Evolutionary conservation across 2,888 invertebrate genomes (phyloP), one percentile per base, ranked within the genome.

Genomic region (Perizoma flavofasciatum): DNA sequence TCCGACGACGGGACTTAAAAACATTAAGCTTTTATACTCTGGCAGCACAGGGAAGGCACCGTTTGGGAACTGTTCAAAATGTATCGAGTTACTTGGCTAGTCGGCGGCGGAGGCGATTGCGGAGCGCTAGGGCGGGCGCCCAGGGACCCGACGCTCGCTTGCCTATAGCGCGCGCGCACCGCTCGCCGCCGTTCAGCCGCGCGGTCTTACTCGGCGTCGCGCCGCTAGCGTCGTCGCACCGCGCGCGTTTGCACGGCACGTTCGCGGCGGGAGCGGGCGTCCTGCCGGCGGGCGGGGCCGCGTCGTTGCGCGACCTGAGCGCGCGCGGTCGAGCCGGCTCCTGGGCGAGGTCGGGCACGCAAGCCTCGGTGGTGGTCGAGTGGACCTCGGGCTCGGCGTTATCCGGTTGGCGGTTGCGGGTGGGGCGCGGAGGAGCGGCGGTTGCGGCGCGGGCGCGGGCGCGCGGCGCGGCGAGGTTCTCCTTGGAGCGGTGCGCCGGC

Each of bases 401-500:
- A 33, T 44, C 49, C 37, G 48, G 6, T 66, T 71, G 73, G 64
- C 67, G 69, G 61, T 70, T 66, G 65, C 63, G 67, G 64, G 65
- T 74, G 64, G 66, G 74, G 67, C 41, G 70, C 81, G 81, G 71
- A 79, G 81, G 76, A 79, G 70, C 70, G 80, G 82, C 82, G 82
- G 59, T 74, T 83, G 77, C 82, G 78, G 69, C 80, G 79, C 83
- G 82, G 58, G 74, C 83, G 78, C 82, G 77, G 69, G 78, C 79
- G 75, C 78, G 75, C 72, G 75, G 82, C 79, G 73, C 82, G 78
- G 82, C 83, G 78, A 78, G 83, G 81, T 91, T 90, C 88, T 91
- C 91, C 85, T 90, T 89, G 76, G 83, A 86, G 81, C 88, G 85
- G 75, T 78, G 83, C 82, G 85, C 84, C 84, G 79, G 85, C 83